Evolutionary conservation across 2,113 vertebrate species (phyloP), one percentile per base, ranked within the genome.

Genomic region (Taxidea taxus): DNA sequence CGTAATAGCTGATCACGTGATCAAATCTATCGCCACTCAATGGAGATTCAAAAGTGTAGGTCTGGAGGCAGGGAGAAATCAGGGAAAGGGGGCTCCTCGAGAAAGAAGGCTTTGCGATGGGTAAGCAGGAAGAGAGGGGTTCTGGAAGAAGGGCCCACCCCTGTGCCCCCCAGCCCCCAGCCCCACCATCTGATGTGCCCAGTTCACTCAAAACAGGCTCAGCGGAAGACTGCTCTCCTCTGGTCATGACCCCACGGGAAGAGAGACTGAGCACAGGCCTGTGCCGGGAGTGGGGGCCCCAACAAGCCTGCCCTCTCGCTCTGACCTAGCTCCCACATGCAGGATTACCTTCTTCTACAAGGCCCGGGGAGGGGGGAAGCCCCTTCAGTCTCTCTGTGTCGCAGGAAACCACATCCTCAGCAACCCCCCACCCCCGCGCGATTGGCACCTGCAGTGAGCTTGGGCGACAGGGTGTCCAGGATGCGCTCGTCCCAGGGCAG

Each of bases 401-500:
- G 0, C 39, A 4, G 47, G 42, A 49, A 25, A 58, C 29, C 23
- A 12, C 68, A 7, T 0, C 31, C 42, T 27, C 2, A 13, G 7
- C 29, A 0, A 3, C 3, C 11, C 29, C 60, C 29, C 29, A 3
- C 14, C 93, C 23, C 34, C 0, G 7, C 4, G 4, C 14, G 25
- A 12, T 13, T 7, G 0, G 27, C 87, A 99, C 99, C 99, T 99
- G 98, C 98, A 42, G 97, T 98, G 83, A 99, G 98, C 4, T 94
- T 93, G 4, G 99, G 98, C 0, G 99, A 99, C 10, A 99, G 96
- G 49, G 97, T 98, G 54, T 99, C 97, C 84, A 98, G 98, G 34
- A 99, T 96, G 54, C 98, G 94, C 51, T 99, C 98, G 6, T 99
- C 99, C 98, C 99, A 91, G 97, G 99, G 99, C 98, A 99, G 99